A percentile compares a stretch with the other conserved stretches of the same genome.
Conservation (phyloP, 2,888 invertebrate genomes). For the Mellilla xanthometata region DNA sequence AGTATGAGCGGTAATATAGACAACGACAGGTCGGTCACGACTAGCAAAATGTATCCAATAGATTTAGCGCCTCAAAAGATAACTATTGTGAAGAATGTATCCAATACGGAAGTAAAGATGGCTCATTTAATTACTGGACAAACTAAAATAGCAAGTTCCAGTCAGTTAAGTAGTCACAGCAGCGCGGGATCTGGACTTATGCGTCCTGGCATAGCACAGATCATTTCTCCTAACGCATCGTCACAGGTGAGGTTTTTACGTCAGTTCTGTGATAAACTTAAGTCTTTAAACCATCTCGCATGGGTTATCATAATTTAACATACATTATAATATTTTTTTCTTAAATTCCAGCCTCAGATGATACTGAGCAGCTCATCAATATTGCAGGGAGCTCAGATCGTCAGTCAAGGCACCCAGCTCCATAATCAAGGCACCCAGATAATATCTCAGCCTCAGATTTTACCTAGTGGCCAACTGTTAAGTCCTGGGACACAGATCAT, state of each 20-base stretch:
- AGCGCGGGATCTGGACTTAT: constrained; percentile 63
- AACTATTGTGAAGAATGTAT: constrained; percentile 74
- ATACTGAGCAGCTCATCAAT: constrained; percentile 70
- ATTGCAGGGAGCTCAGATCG: constrained; percentile 70
- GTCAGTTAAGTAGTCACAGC: constrained; percentile 67
- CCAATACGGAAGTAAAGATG: constrained; percentile 75
- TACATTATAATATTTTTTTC: background rate
- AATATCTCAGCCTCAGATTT: constrained; percentile 61
- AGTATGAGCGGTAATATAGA: constrained; percentile 76
- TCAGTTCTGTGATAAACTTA: too few relatives aligned
- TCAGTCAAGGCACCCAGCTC: constrained; percentile 69
- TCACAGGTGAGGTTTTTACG: constrained; percentile 57
- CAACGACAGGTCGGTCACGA: constrained; percentile 80
- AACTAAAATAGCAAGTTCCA: constrained; percentile 58
- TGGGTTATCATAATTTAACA: too few relatives aligned
- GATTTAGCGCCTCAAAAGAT: constrained; percentile 80
- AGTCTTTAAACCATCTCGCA: too few relatives aligned
- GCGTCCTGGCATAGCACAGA: constrained; percentile 71
- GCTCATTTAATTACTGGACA: constrained; percentile 70
- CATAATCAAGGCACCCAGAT: constrained; percentile 67
- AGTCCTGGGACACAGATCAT: constrained; percentile 71
- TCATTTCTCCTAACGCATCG: constrained; percentile 68
- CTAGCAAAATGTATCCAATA: constrained; percentile 81
- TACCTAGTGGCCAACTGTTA: constrained; percentile 42
- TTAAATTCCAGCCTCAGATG: constrained; percentile 67